Base-by-base conservation (phyloP, 2,888 invertebrate genomes). In the Acleris sparsana region DNA sequence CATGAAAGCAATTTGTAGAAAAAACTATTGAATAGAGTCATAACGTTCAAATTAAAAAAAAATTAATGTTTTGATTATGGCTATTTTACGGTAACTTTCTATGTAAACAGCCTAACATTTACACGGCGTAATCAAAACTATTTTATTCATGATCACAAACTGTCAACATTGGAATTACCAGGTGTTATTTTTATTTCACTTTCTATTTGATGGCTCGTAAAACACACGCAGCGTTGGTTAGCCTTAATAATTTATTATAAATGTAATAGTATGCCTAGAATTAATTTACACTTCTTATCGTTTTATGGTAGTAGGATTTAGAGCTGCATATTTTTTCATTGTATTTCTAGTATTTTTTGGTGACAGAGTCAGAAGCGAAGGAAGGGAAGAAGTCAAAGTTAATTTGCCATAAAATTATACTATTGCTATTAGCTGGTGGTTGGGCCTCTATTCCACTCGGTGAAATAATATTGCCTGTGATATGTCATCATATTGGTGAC, bases 1-100 rank as follows among this genome's bases (percentile, higher is more conserved):
- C 57, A 62, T 62, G 53, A 67, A 53, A 49, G 53, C 67, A 55
- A 67, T 58, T 62, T 53, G 49, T 58, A 18, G 25, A 46, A 48
- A 25, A 49, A n/a, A 6, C 17, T 17, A 13, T 13, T 39, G 39
- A 7, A 39, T 13, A 39, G 13, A 39, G 39, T 7, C 33, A 39
- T 39, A 39, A 13, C 39, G 13, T 3, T 13, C 39, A 22, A 56
- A 44, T 5, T n/a, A n/a, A n/a, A n/a, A n/a, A n/a, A 56, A 44
- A 22, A 16, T 18, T 25, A 22, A 61, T 3, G 16, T 61, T 61
- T 49, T 16, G 39, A 39, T 22, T 52, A 56, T 20, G 2, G 1
- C 1, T 33, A 11, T 11, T 18, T 49, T 49, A 9, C 9, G 49
- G 7, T 20, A 49, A 11, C 49, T 18, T 17, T 46, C 7, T 46